Evolutionary conservation across 2,113 vertebrate species (phyloP).

Genomic region (Cynocephalus volans): DNA sequence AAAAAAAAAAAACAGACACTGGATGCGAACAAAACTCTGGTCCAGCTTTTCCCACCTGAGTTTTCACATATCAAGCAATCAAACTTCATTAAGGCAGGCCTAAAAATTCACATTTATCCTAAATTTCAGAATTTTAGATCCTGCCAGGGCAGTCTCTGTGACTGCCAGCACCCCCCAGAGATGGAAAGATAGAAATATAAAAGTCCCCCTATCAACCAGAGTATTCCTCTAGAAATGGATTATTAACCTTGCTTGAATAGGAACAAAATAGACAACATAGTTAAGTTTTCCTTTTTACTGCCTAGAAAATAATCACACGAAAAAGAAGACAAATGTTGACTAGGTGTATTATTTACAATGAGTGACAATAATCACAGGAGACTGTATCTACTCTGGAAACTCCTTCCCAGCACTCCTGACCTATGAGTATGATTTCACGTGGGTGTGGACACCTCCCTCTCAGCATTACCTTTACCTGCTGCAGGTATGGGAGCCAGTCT

Average conservation of each 20-base stretch:
- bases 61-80: neutral
- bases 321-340: neutral
- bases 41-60: neutral
- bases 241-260: neutral
- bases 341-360: neutral
- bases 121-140: neutral
- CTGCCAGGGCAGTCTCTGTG: neutral
- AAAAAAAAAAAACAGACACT: neutral
- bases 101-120: neutral
- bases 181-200: neutral
- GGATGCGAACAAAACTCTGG: neutral
- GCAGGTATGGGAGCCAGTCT: neutral
- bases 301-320: neutral
- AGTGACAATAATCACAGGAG: neutral
- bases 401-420: too few relatives aligned
- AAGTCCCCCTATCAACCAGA: neutral
- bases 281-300: neutral
- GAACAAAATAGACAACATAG: neutral
- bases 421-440: neutral
- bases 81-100: neutral
- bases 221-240: neutral
- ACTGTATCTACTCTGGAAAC: neutral
- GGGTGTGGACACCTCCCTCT: fast-evolving
- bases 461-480: neutral
- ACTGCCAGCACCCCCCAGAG: neutral